phyloP scores from a whole-genome alignment of 2,797 vertebrate species.

The Diglossa cyanea region DNA sequence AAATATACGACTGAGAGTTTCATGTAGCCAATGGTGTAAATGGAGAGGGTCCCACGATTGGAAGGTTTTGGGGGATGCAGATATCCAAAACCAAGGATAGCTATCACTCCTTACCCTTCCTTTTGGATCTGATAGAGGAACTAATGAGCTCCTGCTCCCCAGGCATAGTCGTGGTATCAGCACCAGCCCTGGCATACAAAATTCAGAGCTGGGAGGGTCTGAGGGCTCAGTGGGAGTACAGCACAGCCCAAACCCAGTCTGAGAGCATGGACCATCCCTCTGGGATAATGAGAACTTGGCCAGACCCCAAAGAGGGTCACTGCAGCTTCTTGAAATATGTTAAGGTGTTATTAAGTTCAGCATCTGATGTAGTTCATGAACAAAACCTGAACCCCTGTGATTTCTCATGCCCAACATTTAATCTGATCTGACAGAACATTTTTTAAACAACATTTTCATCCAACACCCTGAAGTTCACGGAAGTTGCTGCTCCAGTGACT shows the following conservation, averaged over 20 bases:
- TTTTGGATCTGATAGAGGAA: background rate
- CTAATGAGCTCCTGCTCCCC: background rate
- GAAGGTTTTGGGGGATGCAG: background rate
- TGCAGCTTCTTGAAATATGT: background rate
- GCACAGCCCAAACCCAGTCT: background rate
- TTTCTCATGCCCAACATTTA: background rate
- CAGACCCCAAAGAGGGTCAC: background rate
- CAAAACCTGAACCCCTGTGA: background rate
- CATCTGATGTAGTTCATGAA: rapidly evolving
- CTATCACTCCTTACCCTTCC: background rate
- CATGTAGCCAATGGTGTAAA: background rate
- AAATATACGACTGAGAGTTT: background rate
- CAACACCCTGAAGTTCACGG: background rate
- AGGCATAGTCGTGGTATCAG: background rate
- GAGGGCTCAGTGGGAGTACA: background rate
- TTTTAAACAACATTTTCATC: background rate
- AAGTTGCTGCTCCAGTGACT: background rate
- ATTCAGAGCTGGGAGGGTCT: background rate
- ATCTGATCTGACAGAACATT: background rate
- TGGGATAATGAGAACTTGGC: background rate
- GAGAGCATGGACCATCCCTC: rapidly evolving
- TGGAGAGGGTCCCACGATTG: rapidly evolving
- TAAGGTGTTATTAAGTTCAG: background rate
- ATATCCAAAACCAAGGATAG: background rate
- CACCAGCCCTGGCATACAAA: background rate